A percentile compares a stretch with the other conserved stretches of the same genome.
Evolutionary conservation across 2,113 vertebrate genomes (phyloP).

Genomic region (Felis chaus): DNA sequence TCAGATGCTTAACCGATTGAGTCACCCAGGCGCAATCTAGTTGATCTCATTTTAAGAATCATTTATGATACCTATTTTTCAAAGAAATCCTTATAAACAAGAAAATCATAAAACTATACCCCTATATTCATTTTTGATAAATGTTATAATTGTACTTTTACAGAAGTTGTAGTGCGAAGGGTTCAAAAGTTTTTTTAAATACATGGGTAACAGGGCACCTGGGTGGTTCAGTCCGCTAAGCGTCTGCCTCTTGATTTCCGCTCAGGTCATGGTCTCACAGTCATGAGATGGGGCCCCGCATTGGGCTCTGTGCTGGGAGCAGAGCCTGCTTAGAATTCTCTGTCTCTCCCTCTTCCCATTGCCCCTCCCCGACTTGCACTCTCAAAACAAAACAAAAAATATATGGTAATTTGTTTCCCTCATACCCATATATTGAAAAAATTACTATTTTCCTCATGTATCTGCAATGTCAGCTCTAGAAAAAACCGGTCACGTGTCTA

Average conservation of each 20-base stretch:
- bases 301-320: too few relatives aligned
- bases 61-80: background rate
- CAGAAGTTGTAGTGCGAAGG: background rate
- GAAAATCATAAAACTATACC: background rate
- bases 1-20: too few relatives aligned
- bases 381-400: too few relatives aligned
- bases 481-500: background rate
- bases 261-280: too few relatives aligned
- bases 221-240: too few relatives aligned
- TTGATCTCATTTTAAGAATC: background rate
- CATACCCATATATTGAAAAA: background rate
- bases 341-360: too few relatives aligned
- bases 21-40: background rate
- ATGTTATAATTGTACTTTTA: constrained; percentile 17
- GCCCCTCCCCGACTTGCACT: too few relatives aligned
- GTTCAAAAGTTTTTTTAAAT: background rate
- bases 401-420: background rate
- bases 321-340: too few relatives aligned
- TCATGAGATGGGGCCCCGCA: too few relatives aligned
- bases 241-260: too few relatives aligned
- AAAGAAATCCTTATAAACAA: background rate
- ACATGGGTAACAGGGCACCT: background rate
- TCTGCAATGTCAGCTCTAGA: background rate
- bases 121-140: background rate
- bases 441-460: background rate